Evolutionary conservation across 2,113 vertebrate genomes (phyloP), one percentile per base, ranked within the genome.

Genomic region (Pluvianellus socialis): DNA sequence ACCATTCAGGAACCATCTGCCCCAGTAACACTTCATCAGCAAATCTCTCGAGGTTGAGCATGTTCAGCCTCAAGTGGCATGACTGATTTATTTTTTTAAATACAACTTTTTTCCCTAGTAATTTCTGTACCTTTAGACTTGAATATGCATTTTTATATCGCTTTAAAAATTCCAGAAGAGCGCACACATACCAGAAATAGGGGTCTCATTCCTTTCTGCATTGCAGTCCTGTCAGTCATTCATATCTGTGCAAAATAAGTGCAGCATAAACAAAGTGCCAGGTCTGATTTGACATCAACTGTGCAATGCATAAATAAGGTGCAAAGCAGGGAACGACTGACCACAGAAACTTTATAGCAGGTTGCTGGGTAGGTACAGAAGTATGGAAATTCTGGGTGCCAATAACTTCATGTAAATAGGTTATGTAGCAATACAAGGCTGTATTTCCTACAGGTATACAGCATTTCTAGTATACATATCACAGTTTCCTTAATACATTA

Each of bases 331-430:
- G 62, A 81, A 74, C 42, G 58, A 84, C 94, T 82, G 97, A 80
- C 93, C 94, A 94, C 65, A 75, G 92, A 94, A 62, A 88, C 65
- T 94, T 96, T 88, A 96, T 35, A 72, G 89, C 52, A 86, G 73
- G 53, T 58, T 80, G 77, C 86, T 94, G 91, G 61, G 89, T 92
- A 96, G 82, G 72, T 85, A 95, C 65, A 96, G 79, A 93, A 87
- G 72, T 75, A 94, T 89, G 91, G 94, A 97, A 97, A 96, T 94
- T 84, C 76, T 80, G 61, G n/a, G 19, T 79, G 91, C 77, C 95
- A 79, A 92, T 71, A 97, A 65, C 79, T 94, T 55, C 49, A 61
- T 83, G 92, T 65, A 96, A 89, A 97, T 91, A 85, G 45, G 20
- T 50, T 67, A 52, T 62, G 49, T 59, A 87, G 85, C 94, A 97